Evolutionary conservation across 2,797 vertebrate species (phyloP).

Genomic region (Melanotaenia pygmaea): DNA sequence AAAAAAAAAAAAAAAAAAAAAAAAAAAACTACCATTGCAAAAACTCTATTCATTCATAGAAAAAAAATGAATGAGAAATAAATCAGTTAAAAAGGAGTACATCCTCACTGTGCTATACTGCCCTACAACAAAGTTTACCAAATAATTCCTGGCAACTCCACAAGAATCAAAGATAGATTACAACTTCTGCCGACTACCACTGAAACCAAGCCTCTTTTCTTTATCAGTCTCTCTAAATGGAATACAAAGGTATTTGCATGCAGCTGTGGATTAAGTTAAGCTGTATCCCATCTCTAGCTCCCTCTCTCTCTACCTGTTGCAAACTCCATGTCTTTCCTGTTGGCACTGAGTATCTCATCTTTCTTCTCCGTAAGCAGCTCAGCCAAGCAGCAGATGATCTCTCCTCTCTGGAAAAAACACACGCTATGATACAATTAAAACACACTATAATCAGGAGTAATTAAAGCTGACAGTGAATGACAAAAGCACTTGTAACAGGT

Average conservation of each 20-base stretch:
- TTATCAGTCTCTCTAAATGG: not conserved
- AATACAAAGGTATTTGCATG: not conserved
- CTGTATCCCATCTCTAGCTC: not conserved
- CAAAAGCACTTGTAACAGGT: not conserved
- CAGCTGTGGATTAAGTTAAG: constrained; percentile 8
- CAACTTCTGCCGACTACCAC: not conserved
- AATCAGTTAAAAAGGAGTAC: not conserved
- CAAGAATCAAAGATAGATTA: not conserved
- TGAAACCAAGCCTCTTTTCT: not conserved
- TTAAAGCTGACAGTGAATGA: not conserved
- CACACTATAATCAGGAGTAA: not conserved
- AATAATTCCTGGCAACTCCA: not conserved
- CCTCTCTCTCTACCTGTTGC: constrained; percentile 83
- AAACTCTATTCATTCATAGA: not conserved
- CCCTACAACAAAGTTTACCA: not conserved
- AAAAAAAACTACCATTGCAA: not conserved
- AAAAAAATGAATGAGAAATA: not conserved
- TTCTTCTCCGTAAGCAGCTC: constrained; percentile 94
- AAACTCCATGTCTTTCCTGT: constrained; percentile 92
- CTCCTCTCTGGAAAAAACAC: constrained; percentile 86
- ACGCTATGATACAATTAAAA: not conserved
- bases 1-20: not conserved
- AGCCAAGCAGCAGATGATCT: constrained; percentile 92
- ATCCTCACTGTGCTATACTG: not conserved
- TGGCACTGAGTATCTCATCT: constrained; percentile 93